phyloP scores from a whole-genome alignment of 2,888 invertebrate species.

The Rhamphomyia laevipes region DNA sequence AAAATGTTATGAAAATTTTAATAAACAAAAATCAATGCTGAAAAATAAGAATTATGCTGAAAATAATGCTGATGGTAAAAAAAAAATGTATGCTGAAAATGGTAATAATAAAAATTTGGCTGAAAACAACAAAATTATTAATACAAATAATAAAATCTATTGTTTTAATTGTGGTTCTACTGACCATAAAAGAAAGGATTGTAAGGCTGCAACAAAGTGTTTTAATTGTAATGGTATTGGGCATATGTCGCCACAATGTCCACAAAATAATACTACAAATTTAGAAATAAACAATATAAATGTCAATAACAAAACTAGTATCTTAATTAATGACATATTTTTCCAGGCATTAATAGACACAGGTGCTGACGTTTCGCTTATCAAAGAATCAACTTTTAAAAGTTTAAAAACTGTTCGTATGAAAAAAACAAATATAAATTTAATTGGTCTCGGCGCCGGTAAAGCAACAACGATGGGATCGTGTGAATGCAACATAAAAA shows the following conservation, averaged over 20 bases:
- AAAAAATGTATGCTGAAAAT: no score
- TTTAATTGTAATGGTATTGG: constrained; percentile 23
- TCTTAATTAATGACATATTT: not conserved
- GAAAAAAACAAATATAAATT: not conserved
- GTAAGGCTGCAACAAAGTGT: constrained; percentile 23
- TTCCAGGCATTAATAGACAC: constrained; percentile 4
- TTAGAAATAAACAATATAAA: constrained; percentile 1
- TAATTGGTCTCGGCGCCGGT: constrained; percentile 6
- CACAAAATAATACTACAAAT: not conserved
- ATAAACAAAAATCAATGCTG: not conserved
- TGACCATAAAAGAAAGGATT: constrained; percentile 8
- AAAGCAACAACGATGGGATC: constrained; percentile 3
- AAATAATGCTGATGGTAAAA: no score
- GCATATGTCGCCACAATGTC: constrained; percentile 14
- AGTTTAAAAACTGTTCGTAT: not conserved
- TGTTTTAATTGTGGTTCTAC: constrained; percentile 11
- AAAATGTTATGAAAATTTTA: not conserved
- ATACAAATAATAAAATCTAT: not conserved
- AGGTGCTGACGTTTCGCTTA: constrained; percentile 3
- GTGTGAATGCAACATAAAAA: not conserved
- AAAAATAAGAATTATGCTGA: no score
- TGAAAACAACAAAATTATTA: no score
- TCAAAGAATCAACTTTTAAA: constrained; percentile 1
- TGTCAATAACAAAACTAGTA: not conserved
- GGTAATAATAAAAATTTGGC: no score